Evolutionary conservation across 2,113 vertebrate genomes (phyloP).

Genomic region (Micromys minutus): DNA sequence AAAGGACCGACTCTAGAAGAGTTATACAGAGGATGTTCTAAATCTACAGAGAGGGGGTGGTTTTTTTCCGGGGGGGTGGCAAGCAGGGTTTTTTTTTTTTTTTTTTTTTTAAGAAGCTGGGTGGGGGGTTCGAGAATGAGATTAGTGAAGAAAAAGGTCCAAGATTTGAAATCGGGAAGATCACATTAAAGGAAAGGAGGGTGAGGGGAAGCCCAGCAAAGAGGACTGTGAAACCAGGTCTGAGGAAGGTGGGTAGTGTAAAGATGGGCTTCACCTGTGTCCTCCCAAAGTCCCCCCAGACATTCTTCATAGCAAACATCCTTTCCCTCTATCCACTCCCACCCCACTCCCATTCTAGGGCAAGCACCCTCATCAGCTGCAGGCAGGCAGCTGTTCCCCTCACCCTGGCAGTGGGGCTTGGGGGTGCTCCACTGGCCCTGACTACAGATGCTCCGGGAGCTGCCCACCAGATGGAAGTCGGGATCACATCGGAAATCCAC

Average conservation of each 20-base stretch:
- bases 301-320: not conserved
- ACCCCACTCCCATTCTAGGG: constrained; percentile 14
- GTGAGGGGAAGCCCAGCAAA: not conserved
- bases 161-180: constrained; percentile 1
- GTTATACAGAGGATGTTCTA: constrained; percentile 29
- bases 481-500: constrained; percentile 92
- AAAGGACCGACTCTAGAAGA: constrained; percentile 32
- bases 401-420: constrained; percentile 94
- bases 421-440: constrained; percentile 94
- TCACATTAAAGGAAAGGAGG: not conserved
- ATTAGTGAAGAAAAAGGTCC: not conserved
- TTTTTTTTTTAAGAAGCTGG: constrained; percentile 39
- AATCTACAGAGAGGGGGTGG: constrained; percentile 9
- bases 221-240: not conserved
- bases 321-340: constrained; percentile 21
- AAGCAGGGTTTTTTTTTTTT: too few relatives aligned
- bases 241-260: not conserved
- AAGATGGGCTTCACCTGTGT: not conserved
- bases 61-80: not conserved
- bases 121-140: not conserved
- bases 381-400: constrained; percentile 74
- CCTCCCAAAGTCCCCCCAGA: not conserved
- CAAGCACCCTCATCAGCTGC: constrained; percentile 51
- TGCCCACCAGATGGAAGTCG: constrained; percentile 92
- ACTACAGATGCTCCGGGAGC: constrained; percentile 91